Conservation (phyloP, 2,797 vertebrate species). For the Diceros bicornis region DNA sequence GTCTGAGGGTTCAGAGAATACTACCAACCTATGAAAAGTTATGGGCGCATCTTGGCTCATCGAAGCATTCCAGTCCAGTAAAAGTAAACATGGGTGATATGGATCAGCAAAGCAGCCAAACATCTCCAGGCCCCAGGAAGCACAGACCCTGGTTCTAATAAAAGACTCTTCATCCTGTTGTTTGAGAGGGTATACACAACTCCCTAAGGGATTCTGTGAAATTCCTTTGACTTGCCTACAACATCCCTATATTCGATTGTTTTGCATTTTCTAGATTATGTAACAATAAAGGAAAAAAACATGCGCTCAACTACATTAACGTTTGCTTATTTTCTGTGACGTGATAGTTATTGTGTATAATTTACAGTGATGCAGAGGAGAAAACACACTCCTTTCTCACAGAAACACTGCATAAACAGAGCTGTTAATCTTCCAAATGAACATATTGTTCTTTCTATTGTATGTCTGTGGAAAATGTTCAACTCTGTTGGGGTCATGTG, state of each 20-base stretch:
- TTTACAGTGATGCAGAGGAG: slow-evolving; percentile 32
- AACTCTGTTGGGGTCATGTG: slow-evolving; percentile 55
- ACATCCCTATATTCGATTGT: slow-evolving; percentile 40
- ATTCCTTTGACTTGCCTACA: slow-evolving; percentile 73
- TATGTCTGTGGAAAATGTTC: slow-evolving; percentile 71
- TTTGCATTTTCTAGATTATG: slow-evolving; percentile 76
- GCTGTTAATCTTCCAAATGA: slow-evolving; percentile 49
- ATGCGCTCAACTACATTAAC: slow-evolving; percentile 5
- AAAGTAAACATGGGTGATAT: slow-evolving; percentile 19
- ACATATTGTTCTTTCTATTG: slow-evolving; percentile 69
- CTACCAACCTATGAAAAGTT: slow-evolving; percentile 66
- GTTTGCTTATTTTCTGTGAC: slow-evolving; percentile 81
- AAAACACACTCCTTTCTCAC: slow-evolving; percentile 77
- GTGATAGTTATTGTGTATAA: slow-evolving; percentile 1
- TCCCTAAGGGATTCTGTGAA: slow-evolving; percentile 22
- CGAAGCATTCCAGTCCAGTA: slow-evolving; percentile 64
- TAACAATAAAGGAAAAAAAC: slow-evolving; percentile 54
- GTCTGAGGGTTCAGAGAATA: slow-evolving; percentile 55
- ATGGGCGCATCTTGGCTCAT: slow-evolving; percentile 60
- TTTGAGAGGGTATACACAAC: slow-evolving; percentile 54
- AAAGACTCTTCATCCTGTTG: slow-evolving; percentile 74
- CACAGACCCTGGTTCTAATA: slow-evolving; percentile 71
- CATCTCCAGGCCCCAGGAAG: slow-evolving; percentile 52
- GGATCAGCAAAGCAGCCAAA: slow-evolving; percentile 68
- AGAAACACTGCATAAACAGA: slow-evolving; percentile 74